Evolutionary conservation across 2,888 invertebrate genomes (phyloP), one percentile per base, ranked within the genome.

Genomic region (Mimachlamys varia): DNA sequence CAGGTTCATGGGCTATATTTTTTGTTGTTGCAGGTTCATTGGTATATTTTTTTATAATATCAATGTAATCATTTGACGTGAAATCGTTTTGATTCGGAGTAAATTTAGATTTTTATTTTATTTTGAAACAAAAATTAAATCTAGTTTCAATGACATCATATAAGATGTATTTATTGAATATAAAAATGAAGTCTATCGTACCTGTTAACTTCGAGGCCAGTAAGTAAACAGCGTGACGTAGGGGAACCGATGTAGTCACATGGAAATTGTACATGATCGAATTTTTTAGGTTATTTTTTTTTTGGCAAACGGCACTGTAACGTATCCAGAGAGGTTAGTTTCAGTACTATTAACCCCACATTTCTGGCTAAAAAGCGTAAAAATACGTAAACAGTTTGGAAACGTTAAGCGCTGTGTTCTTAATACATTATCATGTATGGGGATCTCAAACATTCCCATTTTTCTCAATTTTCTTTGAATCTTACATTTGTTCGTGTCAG

Each of bases 381-480:
- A 33, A 76, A 76, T 4, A 76, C 12, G 33, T 76, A 76, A 76
- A 76, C 76, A 76, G 19, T 44, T 19, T 7, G 27, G 62, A 62
- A n/a, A 62, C 62, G 22, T 62, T 62, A 76, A 76, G 33, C 13
- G 27, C 22, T 76, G 76, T 33, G 76, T 27, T 76, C 22, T 27
- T 33, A 12, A 33, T 33, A 10, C 33, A 76, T 76, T 76, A 76
- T 76, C 76, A 27, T 27, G 76, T 4, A 76, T 27, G 5, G 15
- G 13, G 27, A 76, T 76, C 76, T 76, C 27, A 33, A 76, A 76
- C 76, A 33, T 76, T 76, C 33, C 76, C 33, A 76, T 76, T 76
- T 76, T 76, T 76, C 76, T 76, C 76, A 76, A 76, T 76, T 76
- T 76, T 76, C 76, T 76, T 76, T 76, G 76, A 76, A 76, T 76